Evolutionary conservation across 23 tunicate species (phyloP), one percentile per base, ranked within the genome.

Genomic region (Ciona savignyi): DNA sequence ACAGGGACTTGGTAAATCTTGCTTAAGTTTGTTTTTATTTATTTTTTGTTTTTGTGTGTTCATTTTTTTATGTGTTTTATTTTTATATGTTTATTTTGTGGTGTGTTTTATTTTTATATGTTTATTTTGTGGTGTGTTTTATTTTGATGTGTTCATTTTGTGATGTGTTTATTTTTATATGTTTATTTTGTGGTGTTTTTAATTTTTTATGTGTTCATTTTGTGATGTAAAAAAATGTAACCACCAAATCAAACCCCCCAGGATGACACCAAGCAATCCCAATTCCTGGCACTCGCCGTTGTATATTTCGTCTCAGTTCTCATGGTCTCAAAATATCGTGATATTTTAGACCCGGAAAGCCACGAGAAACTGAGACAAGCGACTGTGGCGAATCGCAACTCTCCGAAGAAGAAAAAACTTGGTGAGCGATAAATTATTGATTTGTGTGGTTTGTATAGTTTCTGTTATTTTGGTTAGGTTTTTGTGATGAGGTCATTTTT

Each of bases 261-360:
- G 97, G 99, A 95, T 49, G 99, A 95, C 67, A 74, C 65, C 27
- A 95, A 89, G 30, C 90, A 83, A 32, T 74, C 99, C 0, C 96
- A 95, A 64, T 88, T 78, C 67, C 81, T 95, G 0, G 92, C 93
- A 0, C 68, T 95, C 33, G 96, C 99, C 0, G 90, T 90, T 34
- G 99, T 95, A 60, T 95, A 95, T 66, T 90, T 95, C 66, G 93
- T 95, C 1, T 88, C 96, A 4, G 99, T 95, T 4, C 87, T 95
- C 70, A 95, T 95, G 99, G 99, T 95, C 28, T 95, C 99, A 23
- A 95, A 95, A 68, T 95, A 95, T 66, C 78, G 99, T n/a, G 99
- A 95, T 74, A 79, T 95, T 28, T 73, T 95, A 1, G 99, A 95
- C 51, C 99, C 99, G 9, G 92, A 82, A 21, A 86, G 84, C 63